Evolutionary conservation across 2,113 vertebrate genomes (phyloP).

Genomic region (Hassar affinis): DNA sequence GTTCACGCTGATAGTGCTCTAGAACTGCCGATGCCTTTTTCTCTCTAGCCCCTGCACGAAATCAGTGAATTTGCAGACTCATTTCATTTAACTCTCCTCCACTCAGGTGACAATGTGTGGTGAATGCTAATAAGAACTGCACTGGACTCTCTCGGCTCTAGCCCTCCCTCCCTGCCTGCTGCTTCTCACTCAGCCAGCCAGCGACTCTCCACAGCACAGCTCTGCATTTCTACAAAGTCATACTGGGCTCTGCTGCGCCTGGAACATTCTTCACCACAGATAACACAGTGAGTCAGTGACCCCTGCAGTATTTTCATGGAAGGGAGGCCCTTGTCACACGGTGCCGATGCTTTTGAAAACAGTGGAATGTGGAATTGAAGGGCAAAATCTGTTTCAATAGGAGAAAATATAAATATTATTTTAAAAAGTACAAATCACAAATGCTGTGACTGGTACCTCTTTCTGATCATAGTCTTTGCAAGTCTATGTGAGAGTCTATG

Average conservation of each 20-base stretch:
- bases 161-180: conserved; percentile 23
- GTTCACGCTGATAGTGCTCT: conserved; percentile 21
- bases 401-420: too few species aligned
- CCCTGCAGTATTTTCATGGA: conserved; percentile 52
- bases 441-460: background rate
- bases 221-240: conserved; percentile 42
- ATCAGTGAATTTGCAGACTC: conserved; percentile 74
- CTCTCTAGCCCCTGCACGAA: conserved; percentile 69
- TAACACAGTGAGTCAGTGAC: conserved; percentile 56
- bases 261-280: conserved; percentile 32
- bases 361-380: conserved; percentile 5
- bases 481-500: background rate
- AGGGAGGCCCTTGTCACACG: conserved; percentile 30
- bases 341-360: conserved; percentile 19
- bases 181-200: conserved; percentile 28
- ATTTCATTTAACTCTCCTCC: conserved; percentile 71
- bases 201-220: conserved; percentile 20
- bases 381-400: background rate
- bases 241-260: conserved; percentile 19
- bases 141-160: conserved; percentile 62
- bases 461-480: background rate
- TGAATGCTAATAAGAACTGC: conserved; percentile 72
- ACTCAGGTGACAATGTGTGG: conserved; percentile 68
- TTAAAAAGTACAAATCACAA: too few species aligned
- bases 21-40: conserved; percentile 45